phyloP scores from a whole-genome alignment of 1,140 invertebrate species.

The Muscidifurax raptorellus region DNA sequence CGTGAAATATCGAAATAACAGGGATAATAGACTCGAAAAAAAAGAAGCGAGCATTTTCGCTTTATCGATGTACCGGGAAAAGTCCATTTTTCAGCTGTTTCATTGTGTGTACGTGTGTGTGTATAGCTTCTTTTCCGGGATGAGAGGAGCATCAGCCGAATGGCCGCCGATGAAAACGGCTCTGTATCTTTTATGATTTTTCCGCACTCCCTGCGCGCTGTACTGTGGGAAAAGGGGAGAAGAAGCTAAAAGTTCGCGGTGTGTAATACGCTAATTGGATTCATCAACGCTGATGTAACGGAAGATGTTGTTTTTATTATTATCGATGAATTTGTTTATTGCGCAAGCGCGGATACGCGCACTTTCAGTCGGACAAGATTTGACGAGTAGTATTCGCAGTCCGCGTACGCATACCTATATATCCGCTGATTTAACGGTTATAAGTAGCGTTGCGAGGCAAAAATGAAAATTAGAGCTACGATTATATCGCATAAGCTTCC shows the following conservation, averaged over 20 bases:
- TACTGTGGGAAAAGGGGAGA: not conserved
- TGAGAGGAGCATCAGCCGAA: not conserved
- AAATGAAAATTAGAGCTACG: not conserved
- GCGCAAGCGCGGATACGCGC: too few species aligned
- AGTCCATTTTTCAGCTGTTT: not conserved
- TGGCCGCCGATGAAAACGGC: not conserved
- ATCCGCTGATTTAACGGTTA: not conserved
- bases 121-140: not conserved
- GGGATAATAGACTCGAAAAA: not conserved
- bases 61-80: conserved; percentile 4
- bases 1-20: conserved; percentile 4
- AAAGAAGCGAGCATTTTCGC: not conserved
- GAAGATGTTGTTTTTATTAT: not conserved
- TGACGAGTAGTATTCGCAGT: too few species aligned
- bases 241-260: not conserved
- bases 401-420: too few species aligned
- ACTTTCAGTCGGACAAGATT: too few species aligned
- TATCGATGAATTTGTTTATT: not conserved
- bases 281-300: not conserved
- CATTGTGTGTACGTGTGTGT: not conserved
- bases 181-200: not conserved
- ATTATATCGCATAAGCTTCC: too few species aligned
- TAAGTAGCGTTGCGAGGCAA: too few species aligned
- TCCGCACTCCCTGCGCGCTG: too few species aligned
- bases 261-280: not conserved